A percentile compares a stretch with the other conserved stretches of the same genome.
phyloP scores from a whole-genome alignment of 2,113 vertebrate genomes.

The Pomatorhinus ruficollis region DNA sequence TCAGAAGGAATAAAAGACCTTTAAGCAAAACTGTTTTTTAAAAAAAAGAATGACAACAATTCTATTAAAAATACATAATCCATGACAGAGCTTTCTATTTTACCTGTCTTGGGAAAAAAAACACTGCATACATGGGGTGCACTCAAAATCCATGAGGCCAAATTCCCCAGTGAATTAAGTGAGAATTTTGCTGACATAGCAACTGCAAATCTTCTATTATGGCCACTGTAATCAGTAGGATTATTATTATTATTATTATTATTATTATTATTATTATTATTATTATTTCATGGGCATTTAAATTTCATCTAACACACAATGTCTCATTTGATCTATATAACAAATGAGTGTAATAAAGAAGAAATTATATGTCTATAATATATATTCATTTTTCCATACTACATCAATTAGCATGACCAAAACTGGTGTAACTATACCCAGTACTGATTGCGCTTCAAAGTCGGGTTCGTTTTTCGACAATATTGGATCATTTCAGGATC shows the following conservation, averaged over 20 bases:
- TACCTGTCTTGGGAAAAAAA: neutral
- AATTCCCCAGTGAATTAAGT: neutral
- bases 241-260: neutral
- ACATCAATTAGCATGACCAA: neutral
- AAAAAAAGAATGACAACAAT: neutral
- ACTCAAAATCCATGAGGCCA: neutral
- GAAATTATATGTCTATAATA: neutral
- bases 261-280: neutral
- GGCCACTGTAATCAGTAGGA: neutral
- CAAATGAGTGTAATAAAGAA: neutral
- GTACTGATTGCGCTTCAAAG: conserved; percentile 84
- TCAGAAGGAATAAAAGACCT: neutral
- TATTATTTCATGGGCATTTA: neutral
- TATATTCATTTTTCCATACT: neutral
- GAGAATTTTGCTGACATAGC: neutral
- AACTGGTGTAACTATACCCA: conserved; percentile 83
- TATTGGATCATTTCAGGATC: conserved; percentile 78
- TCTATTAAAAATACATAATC: neutral
- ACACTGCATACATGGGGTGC: neutral
- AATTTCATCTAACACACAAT: neutral
- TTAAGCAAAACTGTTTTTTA: neutral
- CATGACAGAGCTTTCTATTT: neutral
- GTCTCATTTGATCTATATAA: neutral
- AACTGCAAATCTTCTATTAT: neutral
- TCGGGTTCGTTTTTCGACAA: conserved; percentile 79